Evolutionary conservation across 2,113 vertebrate genomes (phyloP).

Genomic region (Struthidea cinerea): DNA sequence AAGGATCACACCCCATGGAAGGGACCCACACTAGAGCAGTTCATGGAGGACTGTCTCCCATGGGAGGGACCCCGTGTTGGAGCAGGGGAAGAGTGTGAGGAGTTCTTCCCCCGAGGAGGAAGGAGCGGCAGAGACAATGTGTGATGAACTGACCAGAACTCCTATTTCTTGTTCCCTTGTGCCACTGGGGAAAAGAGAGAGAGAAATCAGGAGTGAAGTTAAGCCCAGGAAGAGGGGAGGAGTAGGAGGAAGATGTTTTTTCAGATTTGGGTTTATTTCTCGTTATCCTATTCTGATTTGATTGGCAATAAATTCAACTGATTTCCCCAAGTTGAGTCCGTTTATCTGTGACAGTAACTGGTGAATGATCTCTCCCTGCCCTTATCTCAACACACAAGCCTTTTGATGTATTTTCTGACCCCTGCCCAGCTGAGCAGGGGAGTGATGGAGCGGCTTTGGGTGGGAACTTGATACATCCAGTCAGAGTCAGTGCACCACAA

Average conservation of each 20-base stretch:
- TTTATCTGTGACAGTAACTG: neutral
- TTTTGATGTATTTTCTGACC: neutral
- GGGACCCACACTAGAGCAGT: neutral
- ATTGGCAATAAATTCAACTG: neutral
- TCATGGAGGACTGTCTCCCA: neutral
- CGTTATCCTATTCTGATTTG: neutral
- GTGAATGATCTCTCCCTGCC: neutral
- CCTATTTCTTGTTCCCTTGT: neutral
- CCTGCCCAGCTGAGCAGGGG: neutral
- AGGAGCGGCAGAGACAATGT: accelerated
- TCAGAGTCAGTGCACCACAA: neutral
- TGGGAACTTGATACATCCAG: neutral
- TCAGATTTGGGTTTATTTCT: neutral
- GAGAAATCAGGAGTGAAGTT: neutral
- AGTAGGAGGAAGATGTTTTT: neutral
- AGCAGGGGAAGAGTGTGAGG: neutral
- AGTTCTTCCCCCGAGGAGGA: neutral
- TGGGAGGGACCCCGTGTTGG: neutral
- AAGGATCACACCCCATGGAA: neutral
- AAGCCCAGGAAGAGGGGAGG: neutral
- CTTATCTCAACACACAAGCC: neutral
- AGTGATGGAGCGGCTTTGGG: neutral
- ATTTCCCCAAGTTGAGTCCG: neutral
- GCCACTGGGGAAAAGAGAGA: neutral
- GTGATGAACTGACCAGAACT: neutral